A percentile compares a stretch with the other conserved stretches of the same genome.
These are phyloP conservation scores for Micronycteris hirsuta DNA, from an alignment of 2,113 vertebrate species.

Conservation along the genomic window DNA sequence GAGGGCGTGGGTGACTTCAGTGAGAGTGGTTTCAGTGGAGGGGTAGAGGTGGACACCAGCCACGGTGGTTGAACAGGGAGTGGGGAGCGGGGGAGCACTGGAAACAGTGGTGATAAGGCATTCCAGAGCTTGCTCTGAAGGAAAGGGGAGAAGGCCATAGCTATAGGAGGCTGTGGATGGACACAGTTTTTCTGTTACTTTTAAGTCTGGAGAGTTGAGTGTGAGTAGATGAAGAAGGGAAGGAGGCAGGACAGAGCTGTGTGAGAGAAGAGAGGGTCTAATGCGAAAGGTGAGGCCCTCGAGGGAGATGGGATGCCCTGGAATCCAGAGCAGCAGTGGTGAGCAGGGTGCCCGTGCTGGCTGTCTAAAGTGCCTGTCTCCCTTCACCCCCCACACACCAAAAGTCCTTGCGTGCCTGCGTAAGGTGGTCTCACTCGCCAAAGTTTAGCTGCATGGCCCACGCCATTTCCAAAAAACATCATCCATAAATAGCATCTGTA, in stretches of 20 bases:
- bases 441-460: not conserved
- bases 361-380: not conserved
- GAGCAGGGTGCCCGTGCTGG: too few species aligned
- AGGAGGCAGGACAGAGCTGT: not conserved
- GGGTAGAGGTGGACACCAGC: not conserved
- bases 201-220: not conserved
- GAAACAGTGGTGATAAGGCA: not conserved
- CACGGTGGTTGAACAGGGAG: not conserved
- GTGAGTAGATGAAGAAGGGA: not conserved
- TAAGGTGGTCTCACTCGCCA: not conserved
- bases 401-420: not conserved
- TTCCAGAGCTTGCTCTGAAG: not conserved
- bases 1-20: not conserved
- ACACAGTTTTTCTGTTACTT: not conserved
- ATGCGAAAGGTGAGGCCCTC: not conserved
- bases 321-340: not conserved
- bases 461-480: not conserved
- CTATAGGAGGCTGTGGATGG: not conserved
- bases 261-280: not conserved
- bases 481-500: not conserved
- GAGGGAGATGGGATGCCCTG: not conserved
- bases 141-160: not conserved
- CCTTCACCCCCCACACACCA: not conserved
- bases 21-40: not conserved
- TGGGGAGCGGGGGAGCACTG: not conserved